phyloP scores from a whole-genome alignment of 2,888 invertebrate species.

The Spialia ferax region DNA sequence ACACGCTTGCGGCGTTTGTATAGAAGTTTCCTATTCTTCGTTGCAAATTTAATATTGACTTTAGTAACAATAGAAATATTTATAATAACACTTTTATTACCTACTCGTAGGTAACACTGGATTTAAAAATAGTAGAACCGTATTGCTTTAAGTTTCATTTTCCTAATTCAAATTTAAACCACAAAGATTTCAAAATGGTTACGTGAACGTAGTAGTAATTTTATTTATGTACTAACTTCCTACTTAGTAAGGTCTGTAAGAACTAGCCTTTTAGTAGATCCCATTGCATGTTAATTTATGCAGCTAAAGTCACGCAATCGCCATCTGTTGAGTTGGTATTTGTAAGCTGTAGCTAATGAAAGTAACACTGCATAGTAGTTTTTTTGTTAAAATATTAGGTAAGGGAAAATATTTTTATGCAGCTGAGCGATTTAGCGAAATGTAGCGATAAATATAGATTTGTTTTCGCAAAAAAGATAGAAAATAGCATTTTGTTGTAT shows the following conservation, averaged over 20 bases:
- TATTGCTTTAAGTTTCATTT: no score
- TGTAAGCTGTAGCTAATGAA: constrained; percentile 19
- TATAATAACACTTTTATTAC: not conserved
- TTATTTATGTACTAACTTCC: constrained; percentile 6
- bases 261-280: constrained; percentile 18
- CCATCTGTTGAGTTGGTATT: constrained; percentile 35
- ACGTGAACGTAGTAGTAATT: not conserved
- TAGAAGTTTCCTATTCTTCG: no score
- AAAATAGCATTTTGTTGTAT: no score
- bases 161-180: not conserved
- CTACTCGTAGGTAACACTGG: no score
- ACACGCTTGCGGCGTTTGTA: no score
- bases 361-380: constrained; percentile 4
- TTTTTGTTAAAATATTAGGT: constrained; percentile 18
- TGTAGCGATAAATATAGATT: no score
- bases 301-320: constrained; percentile 26
- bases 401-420: no score
- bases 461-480: no score
- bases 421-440: no score
- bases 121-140: no score
- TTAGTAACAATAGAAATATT: no score
- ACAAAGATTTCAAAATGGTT: not conserved
- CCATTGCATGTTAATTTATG: constrained; percentile 27
- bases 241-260: constrained; percentile 9
- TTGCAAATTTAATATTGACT: no score